Conservation (phyloP, 92 coral and sea anemone species). For the Phymanthus crucifer region DNA sequence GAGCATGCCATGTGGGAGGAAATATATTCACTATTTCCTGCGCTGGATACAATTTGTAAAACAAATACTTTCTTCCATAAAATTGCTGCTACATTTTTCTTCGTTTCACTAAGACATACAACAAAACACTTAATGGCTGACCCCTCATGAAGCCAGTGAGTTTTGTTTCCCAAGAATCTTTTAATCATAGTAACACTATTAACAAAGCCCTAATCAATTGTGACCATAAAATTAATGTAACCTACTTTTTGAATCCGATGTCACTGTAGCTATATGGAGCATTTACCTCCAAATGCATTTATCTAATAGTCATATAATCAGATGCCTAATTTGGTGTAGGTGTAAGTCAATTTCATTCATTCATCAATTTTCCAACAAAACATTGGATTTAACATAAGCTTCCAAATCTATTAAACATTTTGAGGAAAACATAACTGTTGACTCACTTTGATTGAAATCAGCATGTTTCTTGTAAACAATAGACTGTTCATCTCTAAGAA, state of each 20-base stretch:
- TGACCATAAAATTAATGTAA: not conserved
- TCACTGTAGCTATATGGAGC: no score
- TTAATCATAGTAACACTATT: not conserved
- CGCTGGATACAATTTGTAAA: no score
- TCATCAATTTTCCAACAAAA: not conserved
- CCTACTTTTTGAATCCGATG: not conserved
- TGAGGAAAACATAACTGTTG: not conserved
- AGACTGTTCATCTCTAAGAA: not conserved
- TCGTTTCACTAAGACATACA: no score
- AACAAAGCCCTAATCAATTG: not conserved
- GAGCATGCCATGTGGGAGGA: no score
- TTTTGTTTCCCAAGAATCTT: not conserved
- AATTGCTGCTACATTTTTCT: no score
- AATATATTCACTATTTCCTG: no score
- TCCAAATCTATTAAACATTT: not conserved
- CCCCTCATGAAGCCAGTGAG: no score
- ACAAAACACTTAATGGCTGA: no score
- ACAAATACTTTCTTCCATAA: no score
- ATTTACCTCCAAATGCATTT: no score
- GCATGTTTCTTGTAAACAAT: not conserved
- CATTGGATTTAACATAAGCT: not conserved
- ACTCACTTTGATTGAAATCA: not conserved
- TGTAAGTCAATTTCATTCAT: not conserved
- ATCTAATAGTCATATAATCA: no score
- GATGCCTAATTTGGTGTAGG: not conserved